Base-by-base conservation (phyloP, 2,113 vertebrate genomes). In the Bos indicus region DNA sequence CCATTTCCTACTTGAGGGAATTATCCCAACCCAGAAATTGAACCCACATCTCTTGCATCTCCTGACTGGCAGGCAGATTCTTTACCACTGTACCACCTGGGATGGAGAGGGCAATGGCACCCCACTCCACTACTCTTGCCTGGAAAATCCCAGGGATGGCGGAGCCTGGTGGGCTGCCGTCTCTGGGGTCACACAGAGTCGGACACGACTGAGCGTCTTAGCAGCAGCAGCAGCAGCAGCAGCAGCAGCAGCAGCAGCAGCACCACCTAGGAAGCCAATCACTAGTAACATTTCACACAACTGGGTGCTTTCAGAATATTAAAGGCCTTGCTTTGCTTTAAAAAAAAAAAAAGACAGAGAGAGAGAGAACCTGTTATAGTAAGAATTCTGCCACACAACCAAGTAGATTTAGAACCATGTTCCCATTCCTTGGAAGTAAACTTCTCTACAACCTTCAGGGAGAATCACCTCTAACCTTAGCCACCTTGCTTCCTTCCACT, bases 291-390 rank as follows among this genome's bases (percentile, higher is more conserved):
- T 80, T 88, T 95, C 62, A 91, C 40, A 93, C 57, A 88, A 59
- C 6, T 60, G 60, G 77, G 60, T n/a, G 13, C 90, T 92, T 97
- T 83, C 59, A 81, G 48, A 94, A 82, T 83, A 52, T 40, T 51
- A 48, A 95, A 92, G 67, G 28, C 10, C 28, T 96, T 92, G 52
- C 51, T 96, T 96, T 91, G 48, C 67, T 93, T 83, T 59, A 43
- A 85, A 91, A 88, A 30, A 77, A 59, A 62, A 25, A 57, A 21
- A 30, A 43, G 25, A 33, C 48, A 48, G 11, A 71, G 3, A 33
- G 6, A 62, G 7, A 59, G 26, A 60, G 21, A 74, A 90, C 14
- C 28, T 67, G 33, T 14, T 25, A 80, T 23, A 46, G 56, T 40
- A 28, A 40, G n/a, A 92, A 87, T 80, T 91, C 54, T 91, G 67